phyloP scores from a whole-genome alignment of 2,888 invertebrate genomes.

The Dicyrtoma fusca region DNA sequence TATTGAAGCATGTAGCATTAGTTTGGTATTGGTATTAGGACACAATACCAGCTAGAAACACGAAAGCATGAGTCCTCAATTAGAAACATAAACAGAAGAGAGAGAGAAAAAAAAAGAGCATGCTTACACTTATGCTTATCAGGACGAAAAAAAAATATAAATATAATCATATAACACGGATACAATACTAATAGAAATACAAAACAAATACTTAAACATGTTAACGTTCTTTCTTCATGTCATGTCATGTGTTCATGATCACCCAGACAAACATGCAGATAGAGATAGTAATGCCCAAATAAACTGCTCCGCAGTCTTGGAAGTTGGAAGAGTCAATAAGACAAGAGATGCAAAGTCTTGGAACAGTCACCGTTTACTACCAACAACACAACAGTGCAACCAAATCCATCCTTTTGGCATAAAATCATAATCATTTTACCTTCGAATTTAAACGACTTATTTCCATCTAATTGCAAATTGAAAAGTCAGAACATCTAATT shows the following conservation, averaged over 20 bases:
- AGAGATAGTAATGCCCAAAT: too few species aligned
- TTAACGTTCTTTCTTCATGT: too few species aligned
- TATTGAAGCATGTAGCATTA: neutral
- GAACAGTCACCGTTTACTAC: too few species aligned
- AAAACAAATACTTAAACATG: too few species aligned
- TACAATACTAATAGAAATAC: too few species aligned
- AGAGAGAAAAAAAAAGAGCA: constrained; percentile 7
- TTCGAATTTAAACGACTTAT: constrained; percentile 15
- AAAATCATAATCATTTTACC: constrained; percentile 4
- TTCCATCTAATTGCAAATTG: constrained; percentile 32
- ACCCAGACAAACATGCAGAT: too few species aligned
- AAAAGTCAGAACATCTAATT: constrained; percentile 31
- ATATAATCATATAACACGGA: neutral
- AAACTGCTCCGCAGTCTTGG: too few species aligned
- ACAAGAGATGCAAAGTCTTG: too few species aligned
- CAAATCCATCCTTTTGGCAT: constrained; percentile 2
- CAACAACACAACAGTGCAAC: neutral
- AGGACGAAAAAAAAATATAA: neutral
- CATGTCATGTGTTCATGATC: too few species aligned
- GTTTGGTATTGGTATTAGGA: constrained; percentile 5
- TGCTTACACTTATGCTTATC: constrained; percentile 9
- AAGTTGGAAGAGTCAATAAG: too few species aligned
- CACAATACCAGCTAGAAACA: constrained; percentile 1
- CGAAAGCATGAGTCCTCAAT: constrained; percentile 16
- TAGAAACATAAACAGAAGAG: constrained; percentile 18